A percentile compares a stretch with the other conserved stretches of the same genome.
Conservation (phyloP, 2,888 invertebrate species). For the Dryocosmus kuriphilus region DNA sequence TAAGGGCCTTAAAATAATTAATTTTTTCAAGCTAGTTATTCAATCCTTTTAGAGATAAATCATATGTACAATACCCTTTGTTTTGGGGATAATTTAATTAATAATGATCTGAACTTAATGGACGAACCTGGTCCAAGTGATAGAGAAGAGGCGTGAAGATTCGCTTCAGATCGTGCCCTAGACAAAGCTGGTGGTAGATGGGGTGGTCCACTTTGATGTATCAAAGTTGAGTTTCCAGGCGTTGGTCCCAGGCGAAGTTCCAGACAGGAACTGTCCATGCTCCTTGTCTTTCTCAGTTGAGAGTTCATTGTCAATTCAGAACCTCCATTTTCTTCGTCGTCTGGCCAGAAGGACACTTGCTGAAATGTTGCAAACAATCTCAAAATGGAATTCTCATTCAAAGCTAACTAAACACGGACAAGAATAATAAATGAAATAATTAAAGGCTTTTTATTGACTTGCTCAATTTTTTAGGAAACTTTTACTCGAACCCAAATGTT, state of each 20-base stretch:
- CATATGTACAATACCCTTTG: too few species aligned
- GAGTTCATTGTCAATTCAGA: slow-evolving; percentile 88
- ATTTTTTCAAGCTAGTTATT: too few species aligned
- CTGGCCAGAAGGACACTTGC: slow-evolving; percentile 90
- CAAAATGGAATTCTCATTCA: neutral
- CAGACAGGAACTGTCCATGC: slow-evolving; percentile 92
- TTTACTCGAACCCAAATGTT: neutral
- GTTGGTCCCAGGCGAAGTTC: slow-evolving; percentile 83
- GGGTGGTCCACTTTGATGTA: slow-evolving; percentile 82
- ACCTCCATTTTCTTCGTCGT: slow-evolving; percentile 86
- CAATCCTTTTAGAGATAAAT: too few species aligned
- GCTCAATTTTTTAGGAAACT: neutral
- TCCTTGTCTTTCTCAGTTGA: slow-evolving; percentile 90
- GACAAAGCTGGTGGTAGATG: slow-evolving; percentile 83
- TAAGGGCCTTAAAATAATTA: neutral
- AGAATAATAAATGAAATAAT: too few species aligned
- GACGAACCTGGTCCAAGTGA: slow-evolving; percentile 83
- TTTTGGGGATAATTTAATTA: neutral
- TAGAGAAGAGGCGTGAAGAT: slow-evolving; percentile 87
- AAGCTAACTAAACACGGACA: too few species aligned
- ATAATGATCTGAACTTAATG: neutral
- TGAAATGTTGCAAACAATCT: slow-evolving; percentile 70
- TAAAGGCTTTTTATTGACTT: neutral
- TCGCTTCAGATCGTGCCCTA: slow-evolving; percentile 93
- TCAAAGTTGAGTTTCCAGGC: slow-evolving; percentile 75